Conservation (phyloP, 92 coral and sea anemone genomes). For the Metridium senile region DNA sequence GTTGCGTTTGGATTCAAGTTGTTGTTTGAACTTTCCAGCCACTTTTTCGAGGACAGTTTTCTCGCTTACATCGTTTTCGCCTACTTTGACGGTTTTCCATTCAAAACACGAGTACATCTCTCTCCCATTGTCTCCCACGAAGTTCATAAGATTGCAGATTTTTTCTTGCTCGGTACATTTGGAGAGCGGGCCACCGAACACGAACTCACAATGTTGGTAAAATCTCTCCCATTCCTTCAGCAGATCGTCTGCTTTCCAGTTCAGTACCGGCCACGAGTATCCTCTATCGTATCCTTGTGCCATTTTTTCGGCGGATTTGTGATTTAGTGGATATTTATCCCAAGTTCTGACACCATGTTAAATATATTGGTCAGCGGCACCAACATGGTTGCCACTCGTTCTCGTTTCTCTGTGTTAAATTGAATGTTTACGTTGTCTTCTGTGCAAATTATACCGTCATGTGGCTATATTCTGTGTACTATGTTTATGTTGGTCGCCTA, state of each 20-base stretch:
- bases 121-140: slow-evolving; percentile 52
- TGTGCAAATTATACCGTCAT: background rate
- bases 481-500: background rate
- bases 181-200: background rate
- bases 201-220: slow-evolving; percentile 13
- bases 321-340: slow-evolving; percentile 1
- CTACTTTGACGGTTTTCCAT: slow-evolving; percentile 44
- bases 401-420: background rate
- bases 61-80: slow-evolving; percentile 21
- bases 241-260: slow-evolving; percentile 22
- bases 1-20: slow-evolving; percentile 47
- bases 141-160: slow-evolving; percentile 49
- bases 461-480: background rate
- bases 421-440: background rate
- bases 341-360: slow-evolving; percentile 3
- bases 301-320: slow-evolving; percentile 33
- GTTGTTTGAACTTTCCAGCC: slow-evolving; percentile 44
- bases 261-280: slow-evolving; percentile 12
- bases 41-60: slow-evolving; percentile 37
- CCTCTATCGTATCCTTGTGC: slow-evolving; percentile 5
- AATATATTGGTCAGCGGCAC: background rate
- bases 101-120: slow-evolving; percentile 21
- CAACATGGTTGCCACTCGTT: background rate
- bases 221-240: slow-evolving; percentile 4
- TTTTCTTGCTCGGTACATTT: background rate